Evolutionary conservation across 2,797 vertebrate species (phyloP), one percentile per base, ranked within the genome.

Genomic region (Scomberomorus guttatus): DNA sequence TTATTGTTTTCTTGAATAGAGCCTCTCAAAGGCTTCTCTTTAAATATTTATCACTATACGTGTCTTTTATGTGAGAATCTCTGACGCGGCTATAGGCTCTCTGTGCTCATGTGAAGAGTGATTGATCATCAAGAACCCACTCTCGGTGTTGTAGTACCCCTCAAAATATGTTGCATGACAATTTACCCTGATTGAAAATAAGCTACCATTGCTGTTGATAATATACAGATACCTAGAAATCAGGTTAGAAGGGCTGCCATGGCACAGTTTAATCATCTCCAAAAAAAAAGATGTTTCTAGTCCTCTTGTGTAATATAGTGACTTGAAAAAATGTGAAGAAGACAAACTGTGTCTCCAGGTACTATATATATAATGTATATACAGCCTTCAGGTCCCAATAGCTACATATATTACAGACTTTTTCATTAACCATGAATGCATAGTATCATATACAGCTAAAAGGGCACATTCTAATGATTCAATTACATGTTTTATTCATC

Each of bases 1-100:
- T 63, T 83, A 83, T 83, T 91, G 82, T 92, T 89, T 90, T 79
- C 70, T 64, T 72, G 54, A 86, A 58, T 60, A 20, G 2, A 66
- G 27, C 42, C 84, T 85, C 83, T 88, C 77, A 60, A 66, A 87
- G 72, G 66, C 71, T 73, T 75, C 70, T 65, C 69, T 84, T 90
- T 86, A 91, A 92, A 92, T 93, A 93, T 94, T 93, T 75, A 94
- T 93, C 79, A 83, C 84, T 9, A 32, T 60, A 48, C 34, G 22
- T 76, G 63, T 79, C 88, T 94, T 91, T 93, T 34, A 90, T 88
- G 86, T 76, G 37, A 42, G 78, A 78, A 69, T 80, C 73, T 80
- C 59, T 87, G 84, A 83, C 14, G 50, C 25, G 62, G 73, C 77
- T 27, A 52, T 12, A 78, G 69, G 67, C 82, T 48, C 76, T 74